A percentile compares a stretch with the other conserved stretches of the same genome.
phyloP scores from a whole-genome alignment of 2,888 invertebrate genomes.

The Odontothrips loti region DNA sequence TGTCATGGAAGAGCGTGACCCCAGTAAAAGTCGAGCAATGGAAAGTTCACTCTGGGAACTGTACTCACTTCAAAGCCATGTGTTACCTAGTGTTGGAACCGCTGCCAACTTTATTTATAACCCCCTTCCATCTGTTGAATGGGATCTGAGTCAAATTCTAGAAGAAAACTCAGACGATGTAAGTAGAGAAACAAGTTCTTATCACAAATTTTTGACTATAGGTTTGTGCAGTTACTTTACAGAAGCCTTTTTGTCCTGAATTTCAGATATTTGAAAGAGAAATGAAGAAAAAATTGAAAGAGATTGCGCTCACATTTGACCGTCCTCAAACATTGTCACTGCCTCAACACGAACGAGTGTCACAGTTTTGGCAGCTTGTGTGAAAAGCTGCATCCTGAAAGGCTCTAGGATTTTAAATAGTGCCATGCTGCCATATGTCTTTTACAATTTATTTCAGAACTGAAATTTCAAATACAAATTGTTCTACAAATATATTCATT shows the following conservation, averaged over 20 bases:
- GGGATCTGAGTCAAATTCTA: constrained; percentile 62
- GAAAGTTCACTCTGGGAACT: constrained; percentile 94
- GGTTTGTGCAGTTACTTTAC: neutral
- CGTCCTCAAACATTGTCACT: constrained; percentile 9
- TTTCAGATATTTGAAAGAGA: constrained; percentile 71
- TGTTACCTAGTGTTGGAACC: constrained; percentile 64
- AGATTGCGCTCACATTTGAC: constrained; percentile 37
- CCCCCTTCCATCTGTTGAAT: constrained; percentile 62
- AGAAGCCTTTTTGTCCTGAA: constrained; percentile 32
- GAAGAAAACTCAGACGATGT: constrained; percentile 62
- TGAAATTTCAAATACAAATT: neutral
- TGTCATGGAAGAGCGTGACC: constrained; percentile 74
- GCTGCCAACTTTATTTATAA: constrained; percentile 68
- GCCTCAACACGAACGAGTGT: constrained; percentile 12
- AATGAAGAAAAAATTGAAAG: constrained; percentile 67
- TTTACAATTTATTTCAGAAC: neutral
- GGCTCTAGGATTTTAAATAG: neutral
- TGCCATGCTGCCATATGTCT: neutral
- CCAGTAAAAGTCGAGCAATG: constrained; percentile 71
- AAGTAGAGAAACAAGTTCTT: constrained; percentile 40
- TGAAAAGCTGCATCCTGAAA: neutral
- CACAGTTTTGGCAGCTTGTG: neutral
- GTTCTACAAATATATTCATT: neutral
- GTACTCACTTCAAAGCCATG: constrained; percentile 68
- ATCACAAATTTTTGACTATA: constrained; percentile 18